Base-by-base conservation (phyloP, 2,113 vertebrate genomes). In the Aplodontia rufa region DNA sequence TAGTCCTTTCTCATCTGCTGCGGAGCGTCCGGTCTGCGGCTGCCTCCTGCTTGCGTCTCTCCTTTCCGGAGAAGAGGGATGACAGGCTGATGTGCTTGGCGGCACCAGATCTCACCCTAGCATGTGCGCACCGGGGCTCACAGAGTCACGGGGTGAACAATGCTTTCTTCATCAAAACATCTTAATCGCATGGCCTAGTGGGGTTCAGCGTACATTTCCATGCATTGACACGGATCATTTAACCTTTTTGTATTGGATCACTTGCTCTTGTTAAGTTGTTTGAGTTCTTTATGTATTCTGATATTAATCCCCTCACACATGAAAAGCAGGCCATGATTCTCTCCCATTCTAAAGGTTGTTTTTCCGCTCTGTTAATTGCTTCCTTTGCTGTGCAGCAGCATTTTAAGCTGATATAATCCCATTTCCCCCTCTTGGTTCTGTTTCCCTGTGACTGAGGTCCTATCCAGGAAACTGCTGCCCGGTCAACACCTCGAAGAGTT, bases 11-110 rank as follows among this genome's bases (percentile, higher is more conserved):
- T 45, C 79, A 37, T 78, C 19, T 83, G 58, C 74, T 51, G 17
- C 6, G 80, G 58, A 91, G 58, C 16, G 40, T 90, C 42, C 64
- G 40, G 37, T 45, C 24, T 79, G 32, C 51, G 82, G n/a, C 42
- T 97, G 91, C 6, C 40, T 93, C 30, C 35, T 51, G 49, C 55
- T 93, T 51, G 51, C 55, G 71, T 0, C 71, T 71, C 30, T 28
- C 93, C 64, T 91, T 93, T 66, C 45, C 83, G 91, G 45, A 82
- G 66, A 16, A 85, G 47, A 96, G 86, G 40, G 45, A 91, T 30
- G 49, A 91, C 84, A 78, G 60, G 62, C 45, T 96, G 76, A 58
- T 55, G 49, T 90, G 26, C 45, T 74, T 83, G 81, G 83, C 83
- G 91, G 69, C 8, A 1, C 24, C 64, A 62, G 74, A 53, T 79